Conservation (phyloP, 2,113 vertebrate genomes). For the Syrrhaptes paradoxus region DNA sequence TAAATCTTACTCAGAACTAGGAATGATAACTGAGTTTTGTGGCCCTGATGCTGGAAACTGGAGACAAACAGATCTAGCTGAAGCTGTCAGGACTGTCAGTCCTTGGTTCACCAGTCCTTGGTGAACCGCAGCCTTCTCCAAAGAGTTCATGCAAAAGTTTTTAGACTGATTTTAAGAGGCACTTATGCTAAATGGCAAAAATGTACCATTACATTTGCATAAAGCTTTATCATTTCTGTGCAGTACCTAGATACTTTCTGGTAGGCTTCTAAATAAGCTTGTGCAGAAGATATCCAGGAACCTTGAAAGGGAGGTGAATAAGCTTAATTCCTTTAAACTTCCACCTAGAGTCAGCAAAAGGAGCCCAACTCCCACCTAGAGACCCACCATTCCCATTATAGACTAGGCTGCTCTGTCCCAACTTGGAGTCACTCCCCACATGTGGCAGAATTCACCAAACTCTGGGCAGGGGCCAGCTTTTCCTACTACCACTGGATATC, state of each 20-base stretch:
- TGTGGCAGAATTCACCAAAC: background rate
- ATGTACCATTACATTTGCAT: background rate
- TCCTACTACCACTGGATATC: background rate
- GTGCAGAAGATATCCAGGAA: background rate
- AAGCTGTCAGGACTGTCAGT: background rate
- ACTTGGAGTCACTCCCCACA: rapidly evolving
- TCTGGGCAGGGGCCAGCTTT: background rate
- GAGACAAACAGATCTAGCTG: background rate
- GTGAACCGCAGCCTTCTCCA: background rate
- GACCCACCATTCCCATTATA: background rate
- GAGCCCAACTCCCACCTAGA: background rate
- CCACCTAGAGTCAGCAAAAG: background rate
- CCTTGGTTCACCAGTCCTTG: too few species aligned
- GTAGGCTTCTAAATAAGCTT: background rate
- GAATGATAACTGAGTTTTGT: background rate
- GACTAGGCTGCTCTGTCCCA: background rate
- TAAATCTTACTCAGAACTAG: background rate
- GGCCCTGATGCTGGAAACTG: background rate
- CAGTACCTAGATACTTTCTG: background rate
- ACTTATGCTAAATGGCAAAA: background rate
- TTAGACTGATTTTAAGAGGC: background rate
- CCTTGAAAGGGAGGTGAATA: background rate
- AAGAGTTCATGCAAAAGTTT: background rate
- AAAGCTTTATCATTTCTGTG: background rate
- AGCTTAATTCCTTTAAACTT: background rate